A percentile compares a stretch with the other conserved stretches of the same genome.
These are phyloP conservation scores for Ahaetulla prasina DNA, from an alignment of 2,113 vertebrate species.

Conservation along the genomic window DNA sequence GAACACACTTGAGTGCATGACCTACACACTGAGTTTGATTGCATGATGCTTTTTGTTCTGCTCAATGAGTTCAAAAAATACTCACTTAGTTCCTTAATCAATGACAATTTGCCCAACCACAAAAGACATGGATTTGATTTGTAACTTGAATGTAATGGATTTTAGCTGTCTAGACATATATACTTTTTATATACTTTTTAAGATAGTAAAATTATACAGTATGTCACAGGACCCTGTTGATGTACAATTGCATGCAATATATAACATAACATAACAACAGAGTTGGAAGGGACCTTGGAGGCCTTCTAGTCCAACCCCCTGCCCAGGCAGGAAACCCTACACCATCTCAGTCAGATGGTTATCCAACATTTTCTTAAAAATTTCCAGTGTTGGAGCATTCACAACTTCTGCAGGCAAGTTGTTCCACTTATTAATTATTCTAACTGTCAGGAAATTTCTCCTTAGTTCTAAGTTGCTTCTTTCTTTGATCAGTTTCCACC, in stretches of 20 bases:
- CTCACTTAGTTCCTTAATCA: neutral
- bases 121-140: neutral
- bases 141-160: neutral
- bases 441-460: too few relatives aligned
- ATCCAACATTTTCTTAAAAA: too few relatives aligned
- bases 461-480: too few relatives aligned
- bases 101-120: neutral
- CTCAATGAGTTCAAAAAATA: slow-evolving; percentile 1
- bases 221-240: neutral
- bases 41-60: slow-evolving; percentile 7
- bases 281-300: too few relatives aligned
- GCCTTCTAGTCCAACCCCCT: too few relatives aligned
- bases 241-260: neutral
- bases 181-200: neutral
- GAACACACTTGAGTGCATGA: slow-evolving; percentile 8
- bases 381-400: too few relatives aligned
- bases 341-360: too few relatives aligned
- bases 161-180: neutral
- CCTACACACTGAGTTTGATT: neutral
- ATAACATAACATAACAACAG: too few relatives aligned
- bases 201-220: neutral
- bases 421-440: too few relatives aligned
- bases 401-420: too few relatives aligned
- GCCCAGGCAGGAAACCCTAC: too few relatives aligned
- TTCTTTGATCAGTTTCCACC: too few relatives aligned